These are phyloP conservation scores for Globodera rostochiensis DNA, from an alignment of 1,140 invertebrate genomes.

Conservation along the genomic window DNA sequence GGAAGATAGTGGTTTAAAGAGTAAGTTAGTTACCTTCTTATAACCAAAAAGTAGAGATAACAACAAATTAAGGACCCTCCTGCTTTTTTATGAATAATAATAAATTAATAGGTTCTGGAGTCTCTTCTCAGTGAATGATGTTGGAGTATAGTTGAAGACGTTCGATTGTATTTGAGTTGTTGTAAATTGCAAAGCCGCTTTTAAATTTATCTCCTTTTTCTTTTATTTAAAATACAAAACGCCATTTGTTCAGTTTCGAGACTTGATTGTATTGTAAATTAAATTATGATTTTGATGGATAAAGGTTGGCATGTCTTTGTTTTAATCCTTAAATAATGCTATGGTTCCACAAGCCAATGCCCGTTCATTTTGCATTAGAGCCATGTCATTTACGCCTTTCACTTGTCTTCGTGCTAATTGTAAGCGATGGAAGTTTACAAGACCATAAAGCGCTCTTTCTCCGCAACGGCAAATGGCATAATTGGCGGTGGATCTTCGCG, in stretches of 20 bases:
- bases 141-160: not conserved
- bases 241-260: too few relatives aligned
- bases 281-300: too few relatives aligned
- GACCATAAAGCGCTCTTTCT: slow-evolving; percentile 50
- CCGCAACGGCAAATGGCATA: slow-evolving; percentile 46
- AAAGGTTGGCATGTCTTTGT: too few relatives aligned
- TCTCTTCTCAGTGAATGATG: not conserved
- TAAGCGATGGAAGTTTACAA: slow-evolving; percentile 45
- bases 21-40: not conserved
- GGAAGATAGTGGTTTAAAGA: not conserved
- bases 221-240: too few relatives aligned
- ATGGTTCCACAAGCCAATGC: not conserved
- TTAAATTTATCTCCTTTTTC: too few relatives aligned
- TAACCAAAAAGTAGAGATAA: too few relatives aligned
- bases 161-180: not conserved
- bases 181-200: not conserved
- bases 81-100: not conserved
- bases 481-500: slow-evolving; percentile 26
- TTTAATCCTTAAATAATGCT: not conserved
- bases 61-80: not conserved
- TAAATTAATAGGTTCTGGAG: not conserved
- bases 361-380: too few relatives aligned
- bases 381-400: too few relatives aligned
- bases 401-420: not conserved
- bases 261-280: too few relatives aligned